Base-by-base conservation (phyloP, 2,797 vertebrate genomes). In the Oceanodroma leucorhoa region DNA sequence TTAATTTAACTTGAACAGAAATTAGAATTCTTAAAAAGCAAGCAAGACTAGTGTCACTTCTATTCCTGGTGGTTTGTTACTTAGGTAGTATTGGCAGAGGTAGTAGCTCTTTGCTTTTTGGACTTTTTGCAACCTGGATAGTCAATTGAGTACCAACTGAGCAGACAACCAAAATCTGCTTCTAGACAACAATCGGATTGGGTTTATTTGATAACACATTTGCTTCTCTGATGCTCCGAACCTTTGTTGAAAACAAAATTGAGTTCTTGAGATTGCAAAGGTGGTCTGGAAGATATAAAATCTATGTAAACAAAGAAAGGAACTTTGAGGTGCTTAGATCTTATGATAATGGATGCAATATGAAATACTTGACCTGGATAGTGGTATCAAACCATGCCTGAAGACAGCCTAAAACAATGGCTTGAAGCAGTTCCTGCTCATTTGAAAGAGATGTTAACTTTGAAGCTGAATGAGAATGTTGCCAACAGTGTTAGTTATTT, bases 341-440 rank as follows among this genome's bases (percentile, higher is more conserved):
- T 51, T 82, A 13, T 43, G 41, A 80, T 89, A 94, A 70, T 51
- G n/a, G 55, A 46, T 55, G 43, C 53, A 77, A 21, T 65, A 71
- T 64, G 40, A 89, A 89, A 66, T 67, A 79, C 34, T 92, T 90
- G 70, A 90, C 88, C 76, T 90, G 60, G 1, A 1, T 41, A 64
- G 46, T 10, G n/a, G 40, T 93, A 90, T 84, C 51, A 79, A 95
- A 96, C 70, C 80, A 82, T 90, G 51, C 48, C 66, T 87, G 67
- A 91, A 94, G 66, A 82, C 36, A 82, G 51, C 26, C 79, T 93
- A 16, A 94, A 94, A 87, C n/a, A 87, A 84, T 79, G 55, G 83
- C 95, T 96, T 62, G 77, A 91, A 93, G 86, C 83, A 77, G 80
- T 91, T 95, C 85, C 90, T 96, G 81, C 64, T 92, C 38, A 61